These are phyloP conservation scores for Drosophila phalerata DNA, from an alignment of 2,888 invertebrate species.

Conservation along the genomic window DNA sequence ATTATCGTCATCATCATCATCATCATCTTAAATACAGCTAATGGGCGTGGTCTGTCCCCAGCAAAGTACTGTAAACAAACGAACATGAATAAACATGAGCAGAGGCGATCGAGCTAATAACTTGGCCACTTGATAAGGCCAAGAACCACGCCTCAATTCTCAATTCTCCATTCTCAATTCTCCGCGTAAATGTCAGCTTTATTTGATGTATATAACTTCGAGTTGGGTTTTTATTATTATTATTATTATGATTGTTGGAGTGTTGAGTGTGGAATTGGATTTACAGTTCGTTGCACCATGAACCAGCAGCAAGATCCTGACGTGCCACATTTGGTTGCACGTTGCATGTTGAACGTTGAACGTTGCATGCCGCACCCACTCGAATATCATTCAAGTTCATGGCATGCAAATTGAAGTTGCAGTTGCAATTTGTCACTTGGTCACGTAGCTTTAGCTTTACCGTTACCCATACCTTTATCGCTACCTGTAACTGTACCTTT, in stretches of 20 bases:
- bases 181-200: slow-evolving; percentile 46
- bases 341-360: neutral
- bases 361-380: slow-evolving; percentile 43
- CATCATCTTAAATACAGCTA: neutral
- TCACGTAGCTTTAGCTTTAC: slow-evolving; percentile 63
- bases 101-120: slow-evolving; percentile 35
- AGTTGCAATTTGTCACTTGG: slow-evolving; percentile 77
- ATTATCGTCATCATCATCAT: neutral
- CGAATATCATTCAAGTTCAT: slow-evolving; percentile 70
- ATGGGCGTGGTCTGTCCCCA: slow-evolving; percentile 10
- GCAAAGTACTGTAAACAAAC: slow-evolving; percentile 39
- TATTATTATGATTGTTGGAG: slow-evolving; percentile 1
- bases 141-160: slow-evolving; percentile 21
- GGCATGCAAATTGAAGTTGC: slow-evolving; percentile 64
- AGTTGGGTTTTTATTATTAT: slow-evolving; percentile 8
- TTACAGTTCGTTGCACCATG: slow-evolving; percentile 70
- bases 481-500: slow-evolving; percentile 18
- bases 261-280: slow-evolving; percentile 22
- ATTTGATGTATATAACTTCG: slow-evolving; percentile 20
- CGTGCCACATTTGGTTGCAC: slow-evolving; percentile 20
- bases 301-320: slow-evolving; percentile 23
- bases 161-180: neutral
- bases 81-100: slow-evolving; percentile 7
- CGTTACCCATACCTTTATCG: slow-evolving; percentile 7
- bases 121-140: slow-evolving; percentile 48